phyloP scores from a whole-genome alignment of 2,888 invertebrate genomes.

The Cheilosia grossa region DNA sequence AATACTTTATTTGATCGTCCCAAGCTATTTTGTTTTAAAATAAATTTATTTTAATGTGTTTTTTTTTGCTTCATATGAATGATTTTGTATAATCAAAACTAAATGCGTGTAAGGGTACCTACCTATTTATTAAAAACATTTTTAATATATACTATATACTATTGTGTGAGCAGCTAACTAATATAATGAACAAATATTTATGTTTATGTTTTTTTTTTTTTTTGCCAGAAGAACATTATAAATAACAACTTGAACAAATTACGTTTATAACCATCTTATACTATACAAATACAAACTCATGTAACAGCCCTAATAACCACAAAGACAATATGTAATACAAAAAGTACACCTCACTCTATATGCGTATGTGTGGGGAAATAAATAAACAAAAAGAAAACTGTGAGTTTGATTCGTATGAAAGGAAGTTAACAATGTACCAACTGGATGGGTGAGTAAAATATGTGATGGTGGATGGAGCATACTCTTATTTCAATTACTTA shows the following conservation, averaged over 20 bases:
- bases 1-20: slow-evolving; percentile 34
- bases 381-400: slow-evolving; percentile 1
- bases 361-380: slow-evolving; percentile 35
- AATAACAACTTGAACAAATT: slow-evolving; percentile 44
- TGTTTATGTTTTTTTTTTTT: slow-evolving; percentile 38
- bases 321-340: slow-evolving; percentile 69
- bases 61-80: not conserved
- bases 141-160: slow-evolving; percentile 1
- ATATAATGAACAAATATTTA: slow-evolving; percentile 15
- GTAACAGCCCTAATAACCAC: slow-evolving; percentile 64
- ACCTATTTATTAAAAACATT: slow-evolving; percentile 39
- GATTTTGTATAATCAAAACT: slow-evolving; percentile 24
- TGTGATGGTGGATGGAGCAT: too few species aligned
- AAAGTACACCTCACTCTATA: slow-evolving; percentile 37
- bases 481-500: too few species aligned
- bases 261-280: slow-evolving; percentile 48
- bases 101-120: slow-evolving; percentile 53
- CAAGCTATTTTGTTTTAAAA: slow-evolving; percentile 22
- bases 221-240: slow-evolving; percentile 48
- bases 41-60: not conserved
- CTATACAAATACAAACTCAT: slow-evolving; percentile 47
- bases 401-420: not conserved
- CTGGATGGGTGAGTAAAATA: too few species aligned
- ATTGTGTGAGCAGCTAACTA: slow-evolving; percentile 30
- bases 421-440: too few species aligned